A percentile compares a stretch with the other conserved stretches of the same genome.
Conservation (phyloP, 2,797 vertebrate species). For the Hippoglossus hippoglossus region DNA sequence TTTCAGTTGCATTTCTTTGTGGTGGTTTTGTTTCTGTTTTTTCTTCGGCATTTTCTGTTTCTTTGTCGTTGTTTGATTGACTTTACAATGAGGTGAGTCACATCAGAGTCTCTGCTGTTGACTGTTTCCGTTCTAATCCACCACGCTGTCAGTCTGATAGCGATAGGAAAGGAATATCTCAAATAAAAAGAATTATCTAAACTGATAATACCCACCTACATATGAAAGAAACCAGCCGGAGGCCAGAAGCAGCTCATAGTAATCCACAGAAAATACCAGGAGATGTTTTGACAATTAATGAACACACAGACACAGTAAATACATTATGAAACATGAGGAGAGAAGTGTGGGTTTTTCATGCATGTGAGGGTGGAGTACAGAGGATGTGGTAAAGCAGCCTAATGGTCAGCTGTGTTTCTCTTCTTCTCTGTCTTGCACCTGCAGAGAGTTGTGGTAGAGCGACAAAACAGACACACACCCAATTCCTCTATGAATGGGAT, state of each 20-base stretch:
- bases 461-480: conserved; percentile 7
- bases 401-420: conserved; percentile 64
- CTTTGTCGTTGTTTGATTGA: not conserved
- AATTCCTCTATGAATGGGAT: too few species aligned
- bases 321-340: conserved; percentile 28
- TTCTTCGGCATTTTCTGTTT: not conserved
- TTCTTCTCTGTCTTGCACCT: conserved; percentile 57
- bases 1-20: not conserved
- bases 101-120: conserved; percentile 9
- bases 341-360: not conserved
- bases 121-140: conserved; percentile 50
- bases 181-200: conserved; percentile 71
- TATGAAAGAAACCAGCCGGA: conserved; percentile 43
- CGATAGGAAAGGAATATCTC: conserved; percentile 45
- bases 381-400: conserved; percentile 63
- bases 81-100: not conserved
- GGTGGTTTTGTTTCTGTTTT: not conserved
- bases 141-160: conserved; percentile 26
- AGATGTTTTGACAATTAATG: conserved; percentile 48
- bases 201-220: conserved; percentile 68
- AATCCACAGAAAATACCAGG: conserved; percentile 49
- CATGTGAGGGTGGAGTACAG: conserved; percentile 30
- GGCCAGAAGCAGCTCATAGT: conserved; percentile 59
- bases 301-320: conserved; percentile 26
- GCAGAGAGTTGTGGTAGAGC: conserved; percentile 41